phyloP scores from a whole-genome alignment of 2,888 invertebrate species.

The Anticlea derivata region DNA sequence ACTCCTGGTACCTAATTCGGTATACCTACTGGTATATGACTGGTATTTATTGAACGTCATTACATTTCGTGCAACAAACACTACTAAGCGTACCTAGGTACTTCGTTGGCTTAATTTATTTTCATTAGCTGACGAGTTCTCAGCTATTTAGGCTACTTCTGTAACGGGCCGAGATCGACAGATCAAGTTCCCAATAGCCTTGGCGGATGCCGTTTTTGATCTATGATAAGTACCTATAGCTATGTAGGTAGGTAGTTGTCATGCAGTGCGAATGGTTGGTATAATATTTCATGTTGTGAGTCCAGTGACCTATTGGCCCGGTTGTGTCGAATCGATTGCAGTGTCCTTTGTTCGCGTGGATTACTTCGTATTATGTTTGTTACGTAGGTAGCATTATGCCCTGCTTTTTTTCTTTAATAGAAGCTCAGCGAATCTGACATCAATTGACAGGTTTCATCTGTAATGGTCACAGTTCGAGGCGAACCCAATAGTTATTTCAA shows the following conservation, averaged over 20 bases:
- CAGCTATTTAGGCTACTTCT: slow-evolving; percentile 38
- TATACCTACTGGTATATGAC: no score
- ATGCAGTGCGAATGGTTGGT: slow-evolving; percentile 28
- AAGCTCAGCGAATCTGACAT: slow-evolving; percentile 8
- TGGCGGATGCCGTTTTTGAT: slow-evolving; percentile 36
- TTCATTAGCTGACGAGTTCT: slow-evolving; percentile 22
- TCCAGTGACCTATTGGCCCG: slow-evolving; percentile 60
- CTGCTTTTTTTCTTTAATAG: no score
- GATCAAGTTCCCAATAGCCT: slow-evolving; percentile 46
- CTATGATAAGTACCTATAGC: slow-evolving; percentile 5
- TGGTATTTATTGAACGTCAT: not conserved
- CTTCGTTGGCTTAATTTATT: slow-evolving; percentile 16
- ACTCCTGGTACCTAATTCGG: no score
- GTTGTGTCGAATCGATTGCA: slow-evolving; percentile 63
- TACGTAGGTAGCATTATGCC: not conserved
- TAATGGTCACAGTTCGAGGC: no score
- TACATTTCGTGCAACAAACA: slow-evolving; percentile 9
- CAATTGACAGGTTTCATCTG: no score
- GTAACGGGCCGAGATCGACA: slow-evolving; percentile 38
- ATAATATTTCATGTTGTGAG: slow-evolving; percentile 33
- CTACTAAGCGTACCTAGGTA: not conserved
- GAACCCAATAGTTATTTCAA: no score
- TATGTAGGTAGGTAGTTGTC: slow-evolving; percentile 3
- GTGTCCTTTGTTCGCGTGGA: slow-evolving; percentile 41
- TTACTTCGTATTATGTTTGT: slow-evolving; percentile 17